These are phyloP conservation scores for Ianthella basta DNA, from an alignment of 37 sponge, comb jelly and placozoan genomes.

Conservation along the genomic window DNA sequence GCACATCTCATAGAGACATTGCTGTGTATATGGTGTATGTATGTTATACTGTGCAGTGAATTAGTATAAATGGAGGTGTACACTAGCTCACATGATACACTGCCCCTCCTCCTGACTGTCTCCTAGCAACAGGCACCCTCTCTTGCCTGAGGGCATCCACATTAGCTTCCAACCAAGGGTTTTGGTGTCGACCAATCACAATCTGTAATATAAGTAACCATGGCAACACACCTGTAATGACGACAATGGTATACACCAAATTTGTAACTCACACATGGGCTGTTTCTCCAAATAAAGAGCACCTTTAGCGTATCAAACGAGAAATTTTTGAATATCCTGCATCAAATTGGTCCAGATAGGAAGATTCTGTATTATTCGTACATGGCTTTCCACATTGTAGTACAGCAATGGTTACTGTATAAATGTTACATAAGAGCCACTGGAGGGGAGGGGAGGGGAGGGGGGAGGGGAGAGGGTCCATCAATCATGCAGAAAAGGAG, in stretches of 20 bases:
- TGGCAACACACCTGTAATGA: neutral
- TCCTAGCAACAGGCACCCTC: slow-evolving; percentile 59
- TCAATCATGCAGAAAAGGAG: too few relatives aligned
- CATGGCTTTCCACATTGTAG: too few relatives aligned
- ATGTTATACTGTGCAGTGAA: too few relatives aligned
- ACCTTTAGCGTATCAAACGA: slow-evolving; percentile 43
- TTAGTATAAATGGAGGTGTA: too few relatives aligned
- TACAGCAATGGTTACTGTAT: too few relatives aligned
- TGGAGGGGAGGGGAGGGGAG: neutral
- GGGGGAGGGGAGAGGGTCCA: neutral
- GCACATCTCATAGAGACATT: too few relatives aligned
- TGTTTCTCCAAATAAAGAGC: slow-evolving; percentile 71
- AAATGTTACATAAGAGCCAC: too few relatives aligned
- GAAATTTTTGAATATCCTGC: slow-evolving; percentile 63
- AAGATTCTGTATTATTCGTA: too few relatives aligned
- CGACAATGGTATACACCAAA: neutral
- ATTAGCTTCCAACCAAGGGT: slow-evolving; percentile 86
- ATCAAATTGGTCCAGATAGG: too few relatives aligned
- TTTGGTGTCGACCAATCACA: slow-evolving; percentile 82
- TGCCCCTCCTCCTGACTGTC: slow-evolving; percentile 86
- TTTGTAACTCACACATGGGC: slow-evolving; percentile 56
- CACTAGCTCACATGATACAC: slow-evolving; percentile 94
- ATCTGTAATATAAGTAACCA: slow-evolving; percentile 28
- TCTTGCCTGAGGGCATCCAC: slow-evolving; percentile 39
- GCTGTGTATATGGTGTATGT: too few relatives aligned